These are phyloP conservation scores for Micronisus gabar DNA, from an alignment of 2,113 vertebrate genomes.

Conservation along the genomic window DNA sequence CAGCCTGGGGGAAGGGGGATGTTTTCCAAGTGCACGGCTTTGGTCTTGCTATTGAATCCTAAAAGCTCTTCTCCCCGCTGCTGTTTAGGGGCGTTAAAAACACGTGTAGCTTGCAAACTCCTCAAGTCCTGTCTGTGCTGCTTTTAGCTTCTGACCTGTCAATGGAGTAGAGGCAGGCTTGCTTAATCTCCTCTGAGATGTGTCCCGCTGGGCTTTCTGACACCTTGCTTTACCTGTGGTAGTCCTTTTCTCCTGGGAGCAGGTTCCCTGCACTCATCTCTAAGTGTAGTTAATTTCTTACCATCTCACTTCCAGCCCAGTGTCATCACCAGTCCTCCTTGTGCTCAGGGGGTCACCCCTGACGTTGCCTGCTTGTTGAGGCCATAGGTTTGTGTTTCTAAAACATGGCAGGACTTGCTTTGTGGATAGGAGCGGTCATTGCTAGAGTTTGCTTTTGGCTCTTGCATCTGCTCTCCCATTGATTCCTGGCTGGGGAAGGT, in stretches of 20 bases:
- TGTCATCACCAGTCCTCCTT: not conserved
- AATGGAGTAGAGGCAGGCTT: not conserved
- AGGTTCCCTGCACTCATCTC: not conserved
- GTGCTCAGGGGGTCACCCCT: not conserved
- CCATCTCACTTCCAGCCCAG: not conserved
- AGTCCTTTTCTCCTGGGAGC: not conserved
- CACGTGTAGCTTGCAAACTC: not conserved
- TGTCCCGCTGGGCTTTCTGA: not conserved
- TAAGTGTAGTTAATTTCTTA: not conserved
- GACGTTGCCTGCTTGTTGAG: not conserved
- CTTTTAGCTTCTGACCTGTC: not conserved
- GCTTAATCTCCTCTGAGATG: not conserved
- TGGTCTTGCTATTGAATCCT: not conserved
- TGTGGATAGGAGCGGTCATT: not conserved
- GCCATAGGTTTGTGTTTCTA: not conserved
- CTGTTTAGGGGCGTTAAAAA: not conserved
- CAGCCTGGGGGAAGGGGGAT: not conserved
- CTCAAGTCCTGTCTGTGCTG: not conserved
- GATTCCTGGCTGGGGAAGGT: not conserved
- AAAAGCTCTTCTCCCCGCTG: not conserved
- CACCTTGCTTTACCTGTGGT: not conserved
- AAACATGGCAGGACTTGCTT: not conserved
- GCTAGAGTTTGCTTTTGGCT: not conserved
- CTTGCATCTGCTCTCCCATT: not conserved
- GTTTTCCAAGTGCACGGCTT: not conserved